Conservation (phyloP, 2,888 invertebrate genomes). For the Nineta flava region DNA sequence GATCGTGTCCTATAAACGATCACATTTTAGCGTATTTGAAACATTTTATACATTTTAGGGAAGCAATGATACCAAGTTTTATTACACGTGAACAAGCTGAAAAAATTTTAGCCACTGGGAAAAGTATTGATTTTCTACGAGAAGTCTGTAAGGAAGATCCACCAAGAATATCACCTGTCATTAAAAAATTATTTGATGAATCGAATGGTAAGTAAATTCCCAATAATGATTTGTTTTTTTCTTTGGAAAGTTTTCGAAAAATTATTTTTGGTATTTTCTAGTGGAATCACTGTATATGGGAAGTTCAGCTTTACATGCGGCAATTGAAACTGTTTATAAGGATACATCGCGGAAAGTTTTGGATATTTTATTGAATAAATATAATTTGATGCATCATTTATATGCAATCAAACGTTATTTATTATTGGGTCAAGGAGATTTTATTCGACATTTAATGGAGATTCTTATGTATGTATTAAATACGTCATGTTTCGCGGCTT, state of each 20-base stretch:
- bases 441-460: conserved; percentile 85
- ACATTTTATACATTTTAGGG: too few relatives aligned
- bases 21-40: too few relatives aligned
- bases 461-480: conserved; percentile 59
- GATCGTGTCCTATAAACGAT: too few relatives aligned
- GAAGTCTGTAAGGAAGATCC: conserved; percentile 79
- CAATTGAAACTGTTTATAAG: conserved; percentile 70
- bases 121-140: conserved; percentile 87
- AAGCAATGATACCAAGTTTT: conserved; percentile 84
- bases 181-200: conserved; percentile 34
- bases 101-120: conserved; percentile 84
- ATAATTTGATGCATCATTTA: conserved; percentile 79
- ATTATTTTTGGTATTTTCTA: conserved; percentile 18
- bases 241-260: conserved; percentile 1
- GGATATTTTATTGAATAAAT: conserved; percentile 71
- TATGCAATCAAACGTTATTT: conserved; percentile 82
- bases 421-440: conserved; percentile 90
- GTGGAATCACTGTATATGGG: conserved; percentile 49
- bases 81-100: conserved; percentile 70
- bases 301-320: conserved; percentile 60
- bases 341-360: conserved; percentile 77
- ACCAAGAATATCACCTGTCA: conserved; percentile 39
- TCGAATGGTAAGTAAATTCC: conserved; percentile 18
- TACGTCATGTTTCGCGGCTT: too few relatives aligned
- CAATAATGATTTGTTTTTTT: not conserved